Evolutionary conservation across 1,140 invertebrate species (phyloP).

Genomic region (Platyscapa corneri): DNA sequence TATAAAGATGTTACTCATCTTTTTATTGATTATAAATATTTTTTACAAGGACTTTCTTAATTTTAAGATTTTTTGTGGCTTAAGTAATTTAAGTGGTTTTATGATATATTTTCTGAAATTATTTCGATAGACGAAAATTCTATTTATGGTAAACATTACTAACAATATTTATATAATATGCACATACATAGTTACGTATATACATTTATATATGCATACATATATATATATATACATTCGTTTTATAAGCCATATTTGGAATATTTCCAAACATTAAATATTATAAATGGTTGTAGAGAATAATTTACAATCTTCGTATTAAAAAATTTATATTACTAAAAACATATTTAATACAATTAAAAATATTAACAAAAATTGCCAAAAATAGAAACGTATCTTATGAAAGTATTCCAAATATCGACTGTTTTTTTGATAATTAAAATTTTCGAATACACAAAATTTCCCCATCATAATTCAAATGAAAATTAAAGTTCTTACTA

Average conservation of each 20-base stretch:
- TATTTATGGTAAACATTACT: not conserved
- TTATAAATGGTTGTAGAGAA: slow-evolving; percentile 20
- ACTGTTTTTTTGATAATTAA: slow-evolving; percentile 53
- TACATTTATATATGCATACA: too few species aligned
- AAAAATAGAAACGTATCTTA: slow-evolving; percentile 21
- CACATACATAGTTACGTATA: too few species aligned
- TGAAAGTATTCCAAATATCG: slow-evolving; percentile 39
- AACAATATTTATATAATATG: slow-evolving; percentile 16
- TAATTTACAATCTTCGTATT: not conserved
- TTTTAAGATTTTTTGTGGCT: not conserved
- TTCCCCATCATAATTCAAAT: slow-evolving; percentile 8
- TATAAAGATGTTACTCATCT: too few species aligned
- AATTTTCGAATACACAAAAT: not conserved
- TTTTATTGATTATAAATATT: too few species aligned
- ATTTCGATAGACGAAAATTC: not conserved
- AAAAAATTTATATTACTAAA: not conserved
- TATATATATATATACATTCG: too few species aligned
- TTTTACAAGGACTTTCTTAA: not conserved
- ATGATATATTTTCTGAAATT: not conserved
- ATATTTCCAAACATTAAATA: slow-evolving; percentile 8
- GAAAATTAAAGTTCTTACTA: not conserved
- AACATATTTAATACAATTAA: not conserved
- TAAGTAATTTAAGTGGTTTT: too few species aligned
- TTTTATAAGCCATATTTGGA: slow-evolving; percentile 18
- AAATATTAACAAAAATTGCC: not conserved